Conservation (phyloP, 2,113 vertebrate genomes). For the Pithys albifrons region DNA sequence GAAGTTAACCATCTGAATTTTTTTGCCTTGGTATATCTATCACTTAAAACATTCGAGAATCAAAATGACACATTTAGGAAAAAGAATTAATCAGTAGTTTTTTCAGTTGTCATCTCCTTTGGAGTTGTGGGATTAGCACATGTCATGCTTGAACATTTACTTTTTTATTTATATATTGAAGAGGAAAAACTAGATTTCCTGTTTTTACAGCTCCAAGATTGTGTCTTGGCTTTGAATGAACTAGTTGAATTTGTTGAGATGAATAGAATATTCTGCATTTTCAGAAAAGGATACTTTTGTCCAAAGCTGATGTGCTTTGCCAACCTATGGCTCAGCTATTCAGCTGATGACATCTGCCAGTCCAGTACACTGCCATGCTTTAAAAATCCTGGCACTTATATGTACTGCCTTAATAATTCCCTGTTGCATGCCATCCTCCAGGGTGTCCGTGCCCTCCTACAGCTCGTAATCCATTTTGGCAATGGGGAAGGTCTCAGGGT, state of each 20-base stretch:
- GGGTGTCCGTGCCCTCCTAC: not conserved
- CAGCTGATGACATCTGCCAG: constrained; percentile 15
- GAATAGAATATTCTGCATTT: not conserved
- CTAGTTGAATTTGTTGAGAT: constrained; percentile 1
- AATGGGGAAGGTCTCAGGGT: not conserved
- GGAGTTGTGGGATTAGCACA: not conserved
- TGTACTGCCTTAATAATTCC: not conserved
- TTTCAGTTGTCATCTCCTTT: not conserved
- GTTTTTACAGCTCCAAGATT: constrained; percentile 22
- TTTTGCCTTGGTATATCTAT: not conserved
- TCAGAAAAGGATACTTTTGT: constrained; percentile 27
- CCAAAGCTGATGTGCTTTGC: constrained; percentile 1
- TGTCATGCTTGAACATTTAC: constrained; percentile 4
- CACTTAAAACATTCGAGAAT: not conserved
- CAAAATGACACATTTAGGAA: not conserved
- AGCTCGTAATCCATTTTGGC: not conserved
- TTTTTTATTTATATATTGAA: constrained; percentile 17
- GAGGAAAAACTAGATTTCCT: constrained; percentile 28
- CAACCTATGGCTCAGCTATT: constrained; percentile 24
- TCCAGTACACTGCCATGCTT: not conserved
- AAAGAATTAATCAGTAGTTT: not conserved
- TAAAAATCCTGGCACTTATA: not conserved
- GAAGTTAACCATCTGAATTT: not conserved
- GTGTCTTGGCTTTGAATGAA: constrained; percentile 25
- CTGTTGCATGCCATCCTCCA: not conserved